Evolutionary conservation across 1,140 invertebrate species (phyloP).

Genomic region (Hydropsyche tenuis): DNA sequence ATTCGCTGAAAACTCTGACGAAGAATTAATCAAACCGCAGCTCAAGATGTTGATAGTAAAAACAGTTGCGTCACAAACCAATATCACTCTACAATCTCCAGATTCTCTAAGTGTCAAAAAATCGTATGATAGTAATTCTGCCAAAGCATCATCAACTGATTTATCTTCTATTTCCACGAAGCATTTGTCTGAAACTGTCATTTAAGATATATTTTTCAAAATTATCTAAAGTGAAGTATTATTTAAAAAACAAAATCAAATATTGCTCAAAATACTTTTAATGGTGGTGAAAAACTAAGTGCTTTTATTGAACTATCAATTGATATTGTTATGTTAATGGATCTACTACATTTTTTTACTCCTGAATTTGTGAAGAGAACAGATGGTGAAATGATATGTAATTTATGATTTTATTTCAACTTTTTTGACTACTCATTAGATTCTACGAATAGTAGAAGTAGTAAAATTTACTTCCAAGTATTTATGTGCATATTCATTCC

Average conservation of each 20-base stretch:
- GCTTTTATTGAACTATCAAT: too few relatives aligned
- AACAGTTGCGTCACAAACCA: constrained; percentile 58
- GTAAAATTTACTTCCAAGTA: too few relatives aligned
- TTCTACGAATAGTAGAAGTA: too few relatives aligned
- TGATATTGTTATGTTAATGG: too few relatives aligned
- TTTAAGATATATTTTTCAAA: constrained; percentile 19
- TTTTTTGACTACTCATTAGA: too few relatives aligned
- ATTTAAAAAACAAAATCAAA: background rate
- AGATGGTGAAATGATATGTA: too few relatives aligned
- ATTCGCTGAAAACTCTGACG: constrained; percentile 1
- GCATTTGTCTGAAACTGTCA: constrained; percentile 43
- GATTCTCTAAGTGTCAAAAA: constrained; percentile 52
- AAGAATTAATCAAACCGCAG: constrained; percentile 21
- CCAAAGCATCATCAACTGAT: constrained; percentile 43
- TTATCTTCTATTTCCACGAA: constrained; percentile 32
- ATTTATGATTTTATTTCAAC: too few relatives aligned
- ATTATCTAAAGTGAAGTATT: constrained; percentile 3
- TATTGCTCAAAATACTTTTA: background rate
- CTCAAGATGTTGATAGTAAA: constrained; percentile 48
- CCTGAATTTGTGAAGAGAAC: too few relatives aligned
- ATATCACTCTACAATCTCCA: constrained; percentile 58
- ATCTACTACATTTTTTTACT: too few relatives aligned
- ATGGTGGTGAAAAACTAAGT: too few relatives aligned
- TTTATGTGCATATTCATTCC: too few relatives aligned
- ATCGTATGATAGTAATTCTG: constrained; percentile 47